These are phyloP conservation scores for Strigamia maritima DNA, from an alignment of 2,888 invertebrate species.

Conservation along the genomic window DNA sequence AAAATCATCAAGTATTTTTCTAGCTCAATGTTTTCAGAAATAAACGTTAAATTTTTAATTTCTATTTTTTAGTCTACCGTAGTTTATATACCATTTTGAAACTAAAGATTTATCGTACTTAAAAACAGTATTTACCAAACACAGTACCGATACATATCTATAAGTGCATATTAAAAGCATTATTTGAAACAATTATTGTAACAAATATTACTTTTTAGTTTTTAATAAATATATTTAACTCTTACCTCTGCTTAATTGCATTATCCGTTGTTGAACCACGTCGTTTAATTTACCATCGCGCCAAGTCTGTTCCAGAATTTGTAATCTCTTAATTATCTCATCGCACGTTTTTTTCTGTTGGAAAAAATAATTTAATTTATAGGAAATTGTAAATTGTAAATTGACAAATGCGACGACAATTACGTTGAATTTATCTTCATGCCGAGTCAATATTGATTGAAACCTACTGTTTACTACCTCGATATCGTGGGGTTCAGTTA, in stretches of 20 bases:
- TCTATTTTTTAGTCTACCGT: not conserved
- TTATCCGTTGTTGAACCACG: not conserved
- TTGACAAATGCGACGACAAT: not conserved
- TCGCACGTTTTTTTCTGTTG: slow-evolving; percentile 12
- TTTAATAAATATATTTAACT: not conserved
- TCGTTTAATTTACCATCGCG: not conserved
- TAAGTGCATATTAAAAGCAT: not conserved
- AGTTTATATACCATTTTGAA: not conserved
- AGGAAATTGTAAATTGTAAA: not conserved
- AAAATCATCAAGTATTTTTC: no score
- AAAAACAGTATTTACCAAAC: not conserved
- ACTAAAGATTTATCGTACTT: not conserved
- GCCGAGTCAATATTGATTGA: not conserved
- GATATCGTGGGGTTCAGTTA: not conserved
- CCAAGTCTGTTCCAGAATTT: not conserved
- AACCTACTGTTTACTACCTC: not conserved
- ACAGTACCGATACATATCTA: not conserved
- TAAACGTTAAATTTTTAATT: no score
- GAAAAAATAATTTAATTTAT: not conserved
- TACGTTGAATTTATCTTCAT: not conserved
- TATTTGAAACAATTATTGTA: not conserved
- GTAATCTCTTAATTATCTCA: not conserved
- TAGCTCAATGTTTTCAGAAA: no score
- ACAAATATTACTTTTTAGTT: not conserved
- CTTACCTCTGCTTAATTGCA: slow-evolving; percentile 26